Percentiles rank a stretch among this genome's conserved stretches.
These are phyloP conservation scores for Rambutsinella grinnellia DNA, from an alignment of 2,888 invertebrate genomes.

Conservation along the genomic window DNA sequence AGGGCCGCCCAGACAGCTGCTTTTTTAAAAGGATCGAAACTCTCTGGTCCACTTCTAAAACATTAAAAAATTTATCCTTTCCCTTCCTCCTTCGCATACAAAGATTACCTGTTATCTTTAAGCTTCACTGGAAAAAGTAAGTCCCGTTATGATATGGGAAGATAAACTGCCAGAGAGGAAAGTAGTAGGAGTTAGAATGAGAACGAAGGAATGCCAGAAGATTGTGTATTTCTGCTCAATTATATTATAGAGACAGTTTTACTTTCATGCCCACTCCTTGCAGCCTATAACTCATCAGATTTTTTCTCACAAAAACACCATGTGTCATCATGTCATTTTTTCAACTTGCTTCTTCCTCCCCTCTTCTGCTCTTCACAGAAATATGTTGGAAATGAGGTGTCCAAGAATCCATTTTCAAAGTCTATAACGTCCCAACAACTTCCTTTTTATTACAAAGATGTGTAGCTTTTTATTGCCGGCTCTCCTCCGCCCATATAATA, in stretches of 20 bases:
- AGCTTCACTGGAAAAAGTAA: too few species aligned
- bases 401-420: not conserved
- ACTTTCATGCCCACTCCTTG: not conserved
- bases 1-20: too few species aligned
- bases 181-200: too few species aligned
- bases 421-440: not conserved
- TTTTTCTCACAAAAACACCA: slow-evolving; percentile 11
- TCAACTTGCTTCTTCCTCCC: too few species aligned
- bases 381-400: not conserved
- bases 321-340: slow-evolving; percentile 8
- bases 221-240: too few species aligned
- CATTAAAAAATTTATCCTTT: not conserved
- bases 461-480: not conserved
- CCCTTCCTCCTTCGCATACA: not conserved
- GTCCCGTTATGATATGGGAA: too few species aligned
- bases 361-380: too few species aligned
- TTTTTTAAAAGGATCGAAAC: not conserved
- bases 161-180: too few species aligned
- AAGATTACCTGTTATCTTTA: not conserved
- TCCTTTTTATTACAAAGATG: slow-evolving; percentile 20
- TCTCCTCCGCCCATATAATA: not conserved
- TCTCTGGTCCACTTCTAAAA: not conserved
- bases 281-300: slow-evolving; percentile 37
- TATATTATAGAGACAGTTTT: too few species aligned
- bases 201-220: too few species aligned